Conservation (phyloP, 2,797 vertebrate genomes). For the Tragelaphus eurycerus region DNA sequence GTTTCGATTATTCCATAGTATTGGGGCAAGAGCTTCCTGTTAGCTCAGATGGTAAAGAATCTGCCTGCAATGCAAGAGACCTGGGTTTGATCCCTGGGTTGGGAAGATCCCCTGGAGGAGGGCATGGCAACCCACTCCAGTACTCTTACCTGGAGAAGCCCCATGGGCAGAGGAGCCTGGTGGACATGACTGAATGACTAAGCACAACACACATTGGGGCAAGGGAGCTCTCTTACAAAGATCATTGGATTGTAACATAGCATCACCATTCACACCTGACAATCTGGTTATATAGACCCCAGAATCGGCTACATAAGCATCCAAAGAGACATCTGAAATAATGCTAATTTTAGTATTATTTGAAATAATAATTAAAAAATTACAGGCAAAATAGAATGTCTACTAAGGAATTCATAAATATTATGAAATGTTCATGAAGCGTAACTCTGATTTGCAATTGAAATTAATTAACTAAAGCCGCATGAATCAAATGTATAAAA, state of each 20-base stretch:
- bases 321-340: background rate
- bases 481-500: slow-evolving; percentile 10
- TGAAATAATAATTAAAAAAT: background rate
- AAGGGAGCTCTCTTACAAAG: background rate
- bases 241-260: background rate
- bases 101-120: background rate
- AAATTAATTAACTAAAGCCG: slow-evolving; percentile 23
- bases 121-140: background rate
- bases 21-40: background rate
- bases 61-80: background rate
- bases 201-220: background rate
- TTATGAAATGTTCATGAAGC: slow-evolving; percentile 35
- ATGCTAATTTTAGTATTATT: background rate
- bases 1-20: rapidly evolving
- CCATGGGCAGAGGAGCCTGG: background rate
- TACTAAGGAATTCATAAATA: slow-evolving; percentile 45
- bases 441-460: background rate
- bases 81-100: background rate
- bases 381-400: background rate
- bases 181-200: background rate
- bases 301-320: background rate
- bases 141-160: background rate
- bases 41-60: background rate
- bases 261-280: background rate
- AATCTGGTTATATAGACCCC: background rate